phyloP scores from a whole-genome alignment of 1,140 invertebrate species.

The Holcopasites calliopsidis region DNA sequence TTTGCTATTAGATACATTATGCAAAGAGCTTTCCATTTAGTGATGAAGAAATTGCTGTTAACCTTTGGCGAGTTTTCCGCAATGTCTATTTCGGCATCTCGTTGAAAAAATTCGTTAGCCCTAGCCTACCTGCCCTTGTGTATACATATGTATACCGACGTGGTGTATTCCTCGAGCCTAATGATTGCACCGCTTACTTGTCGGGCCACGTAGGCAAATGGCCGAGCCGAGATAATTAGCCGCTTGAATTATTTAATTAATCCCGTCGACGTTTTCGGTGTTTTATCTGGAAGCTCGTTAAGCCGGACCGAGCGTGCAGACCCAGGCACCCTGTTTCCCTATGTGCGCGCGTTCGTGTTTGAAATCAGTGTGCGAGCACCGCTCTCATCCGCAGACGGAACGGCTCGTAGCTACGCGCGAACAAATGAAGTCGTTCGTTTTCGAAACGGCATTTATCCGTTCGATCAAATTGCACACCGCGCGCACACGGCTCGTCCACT shows the following conservation, averaged over 20 bases:
- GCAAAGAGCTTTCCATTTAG: too few species aligned
- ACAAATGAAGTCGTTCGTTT: conserved; percentile 47
- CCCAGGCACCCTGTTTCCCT: neutral
- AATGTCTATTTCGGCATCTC: too few species aligned
- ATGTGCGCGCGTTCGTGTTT: neutral
- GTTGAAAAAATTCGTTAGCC: too few species aligned
- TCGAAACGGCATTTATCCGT: conserved; percentile 47
- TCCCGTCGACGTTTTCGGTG: conserved; percentile 71
- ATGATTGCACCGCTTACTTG: conserved; percentile 7
- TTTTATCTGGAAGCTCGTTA: conserved; percentile 78
- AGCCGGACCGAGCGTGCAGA: conserved; percentile 36
- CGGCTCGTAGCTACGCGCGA: conserved; percentile 31
- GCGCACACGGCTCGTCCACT: conserved; percentile 14
- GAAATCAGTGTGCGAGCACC: neutral
- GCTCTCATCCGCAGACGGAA: neutral
- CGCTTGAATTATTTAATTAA: conserved; percentile 78
- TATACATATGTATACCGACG: too few species aligned
- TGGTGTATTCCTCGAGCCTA: conserved; percentile 6
- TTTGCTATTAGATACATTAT: too few species aligned
- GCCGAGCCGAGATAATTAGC: conserved; percentile 69
- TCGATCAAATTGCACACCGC: conserved; percentile 48
- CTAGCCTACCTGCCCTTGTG: too few species aligned
- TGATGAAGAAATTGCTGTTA: too few species aligned
- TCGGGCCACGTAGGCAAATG: conserved; percentile 27
- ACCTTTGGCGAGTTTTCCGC: too few species aligned